Evolutionary conservation across 2,888 invertebrate genomes (phyloP).

Genomic region (Aquatica leii): DNA sequence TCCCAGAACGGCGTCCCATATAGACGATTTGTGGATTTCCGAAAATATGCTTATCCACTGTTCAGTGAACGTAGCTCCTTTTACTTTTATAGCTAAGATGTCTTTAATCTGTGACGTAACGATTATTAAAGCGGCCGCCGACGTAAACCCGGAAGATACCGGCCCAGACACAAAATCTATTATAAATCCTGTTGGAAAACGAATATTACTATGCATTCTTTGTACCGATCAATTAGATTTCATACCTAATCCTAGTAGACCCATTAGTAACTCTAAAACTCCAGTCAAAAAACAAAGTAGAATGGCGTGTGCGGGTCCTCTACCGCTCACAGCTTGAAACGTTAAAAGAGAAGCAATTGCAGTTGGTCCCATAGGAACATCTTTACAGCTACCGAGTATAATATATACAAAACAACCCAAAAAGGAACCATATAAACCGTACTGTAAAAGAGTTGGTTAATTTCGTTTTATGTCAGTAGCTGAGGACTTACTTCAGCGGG

Average conservation of each 20-base stretch:
- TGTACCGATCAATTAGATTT: too few relatives aligned
- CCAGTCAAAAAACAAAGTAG: constrained; percentile 80
- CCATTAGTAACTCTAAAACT: constrained; percentile 80
- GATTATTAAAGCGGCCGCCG: constrained; percentile 88
- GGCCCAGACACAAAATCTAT: constrained; percentile 91
- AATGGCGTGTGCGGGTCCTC: constrained; percentile 73
- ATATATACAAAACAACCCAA: constrained; percentile 91
- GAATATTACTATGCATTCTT: too few relatives aligned
- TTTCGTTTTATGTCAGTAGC: too few relatives aligned
- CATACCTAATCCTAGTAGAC: constrained; percentile 78
- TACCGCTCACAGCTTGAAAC: constrained; percentile 75
- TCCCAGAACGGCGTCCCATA: constrained; percentile 81
- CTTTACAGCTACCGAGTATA: constrained; percentile 89
- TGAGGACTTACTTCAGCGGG: constrained; percentile 69
- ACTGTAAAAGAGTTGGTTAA: constrained; percentile 62
- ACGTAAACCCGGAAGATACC: constrained; percentile 89
- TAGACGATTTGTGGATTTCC: constrained; percentile 70
- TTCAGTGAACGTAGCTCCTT: constrained; percentile 79
- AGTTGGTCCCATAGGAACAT: constrained; percentile 92
- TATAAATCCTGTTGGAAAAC: constrained; percentile 70
- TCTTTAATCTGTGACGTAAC: constrained; percentile 89
- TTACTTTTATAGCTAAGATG: constrained; percentile 75
- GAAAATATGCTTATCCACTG: constrained; percentile 78
- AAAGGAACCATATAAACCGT: constrained; percentile 94
- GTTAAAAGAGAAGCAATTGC: constrained; percentile 91